phyloP scores from a whole-genome alignment of 2,797 vertebrate species.

The Paguma larvata region DNA sequence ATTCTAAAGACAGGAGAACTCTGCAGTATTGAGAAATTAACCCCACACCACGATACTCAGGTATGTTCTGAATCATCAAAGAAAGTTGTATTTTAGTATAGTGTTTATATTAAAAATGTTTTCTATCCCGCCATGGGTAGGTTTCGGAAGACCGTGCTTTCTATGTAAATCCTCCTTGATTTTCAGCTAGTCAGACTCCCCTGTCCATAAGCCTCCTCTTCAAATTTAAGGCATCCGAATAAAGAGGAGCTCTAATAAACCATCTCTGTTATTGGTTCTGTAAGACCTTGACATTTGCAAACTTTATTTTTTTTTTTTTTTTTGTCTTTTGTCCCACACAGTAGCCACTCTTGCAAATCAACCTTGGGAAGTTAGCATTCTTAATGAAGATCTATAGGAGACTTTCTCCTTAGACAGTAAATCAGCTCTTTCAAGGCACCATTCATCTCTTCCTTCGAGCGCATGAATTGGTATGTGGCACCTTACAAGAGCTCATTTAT shows the following conservation, averaged over 20 bases:
- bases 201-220: not conserved
- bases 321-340: conserved; percentile 72
- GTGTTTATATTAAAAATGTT: not conserved
- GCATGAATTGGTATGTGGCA: conserved; percentile 74
- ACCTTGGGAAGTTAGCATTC: conserved; percentile 84
- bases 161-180: not conserved
- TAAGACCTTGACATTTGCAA: conserved; percentile 83
- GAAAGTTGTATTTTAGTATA: not conserved
- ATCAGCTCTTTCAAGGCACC: conserved; percentile 79
- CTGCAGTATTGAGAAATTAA: not conserved
- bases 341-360: conserved; percentile 82
- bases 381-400: conserved; percentile 85
- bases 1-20: not conserved
- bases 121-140: not conserved
- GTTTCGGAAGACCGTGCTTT: not conserved
- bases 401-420: conserved; percentile 78
- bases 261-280: conserved; percentile 59
- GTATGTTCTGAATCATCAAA: conserved; percentile 36
- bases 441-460: conserved; percentile 77
- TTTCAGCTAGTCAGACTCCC: not conserved
- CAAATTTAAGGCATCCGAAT: conserved; percentile 16
- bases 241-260: conserved; percentile 59
- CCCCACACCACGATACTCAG: not conserved
- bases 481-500: conserved; percentile 80
- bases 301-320: conserved; percentile 75